phyloP scores from a whole-genome alignment of 2,888 invertebrate species.

The Epicampocera succincta region DNA sequence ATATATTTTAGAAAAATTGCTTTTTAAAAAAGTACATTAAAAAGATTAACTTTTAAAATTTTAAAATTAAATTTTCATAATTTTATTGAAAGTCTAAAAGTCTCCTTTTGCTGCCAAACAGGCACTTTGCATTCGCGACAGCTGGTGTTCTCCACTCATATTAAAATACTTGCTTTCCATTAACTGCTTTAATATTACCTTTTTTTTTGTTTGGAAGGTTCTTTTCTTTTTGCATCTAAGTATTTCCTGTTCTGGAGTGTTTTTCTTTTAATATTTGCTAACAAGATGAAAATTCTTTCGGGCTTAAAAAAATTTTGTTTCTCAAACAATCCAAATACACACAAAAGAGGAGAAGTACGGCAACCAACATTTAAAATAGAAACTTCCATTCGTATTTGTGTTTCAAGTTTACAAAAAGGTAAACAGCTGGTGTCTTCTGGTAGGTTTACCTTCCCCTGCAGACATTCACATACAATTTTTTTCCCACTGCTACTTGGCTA shows the following conservation, averaged over 20 bases:
- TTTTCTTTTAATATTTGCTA: background rate
- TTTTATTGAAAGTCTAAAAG: too few relatives aligned
- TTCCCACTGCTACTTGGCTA: background rate
- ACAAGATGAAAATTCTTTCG: too few relatives aligned
- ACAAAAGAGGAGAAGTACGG: background rate
- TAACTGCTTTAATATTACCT: slow-evolving; percentile 1
- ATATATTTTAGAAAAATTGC: too few relatives aligned
- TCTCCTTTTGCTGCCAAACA: background rate
- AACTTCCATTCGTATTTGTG: background rate
- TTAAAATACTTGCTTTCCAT: background rate
- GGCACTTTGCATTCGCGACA: background rate
- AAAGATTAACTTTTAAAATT: too few relatives aligned
- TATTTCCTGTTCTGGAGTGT: background rate
- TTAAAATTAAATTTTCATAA: too few relatives aligned
- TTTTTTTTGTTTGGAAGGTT: too few relatives aligned
- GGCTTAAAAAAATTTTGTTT: too few relatives aligned
- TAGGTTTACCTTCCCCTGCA: background rate
- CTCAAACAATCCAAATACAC: background rate
- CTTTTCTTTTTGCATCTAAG: too few relatives aligned
- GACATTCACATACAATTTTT: background rate
- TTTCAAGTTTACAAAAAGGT: too few relatives aligned
- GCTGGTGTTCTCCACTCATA: background rate
- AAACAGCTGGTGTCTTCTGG: too few relatives aligned
- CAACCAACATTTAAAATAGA: background rate
- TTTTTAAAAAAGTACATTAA: too few relatives aligned